Evolutionary conservation across 2,888 invertebrate genomes (phyloP), one percentile per base, ranked within the genome.

Genomic region (Pasiphila rectangulata): DNA sequence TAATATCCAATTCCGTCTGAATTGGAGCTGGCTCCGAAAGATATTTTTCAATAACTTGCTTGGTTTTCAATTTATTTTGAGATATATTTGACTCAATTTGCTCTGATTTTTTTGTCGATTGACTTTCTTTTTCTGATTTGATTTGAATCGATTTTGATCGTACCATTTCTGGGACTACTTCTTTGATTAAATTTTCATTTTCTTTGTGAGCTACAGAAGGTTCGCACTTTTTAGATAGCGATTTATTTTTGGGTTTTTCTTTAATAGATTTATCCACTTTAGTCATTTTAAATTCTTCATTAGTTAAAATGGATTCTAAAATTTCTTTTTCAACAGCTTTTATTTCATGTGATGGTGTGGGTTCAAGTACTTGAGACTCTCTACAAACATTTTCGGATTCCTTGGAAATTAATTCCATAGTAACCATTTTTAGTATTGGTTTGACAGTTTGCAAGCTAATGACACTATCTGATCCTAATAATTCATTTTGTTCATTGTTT

Each of bases 401-500:
- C 7, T 45, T 38, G 2, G 19, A 13, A 25, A 19, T 20, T 0
- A 32, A 37, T 25, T 45, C 19, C 1, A 13, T 24, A 1, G 16
- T 12, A 9, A 35, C 7, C n/a, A n/a, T n/a, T n/a, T n/a, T n/a
- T n/a, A n/a, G n/a, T n/a, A n/a, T n/a, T n/a, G n/a, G n/a, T n/a
- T n/a, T n/a, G n/a, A n/a, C n/a, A n/a, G n/a, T n/a, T n/a, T n/a
- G n/a, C n/a, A n/a, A n/a, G n/a, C n/a, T n/a, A n/a, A n/a, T n/a
- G n/a, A n/a, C n/a, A n/a, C n/a, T n/a, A n/a, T n/a, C n/a, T n/a
- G n/a, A n/a, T n/a, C n/a, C n/a, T n/a, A n/a, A n/a, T n/a, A n/a
- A n/a, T n/a, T n/a, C n/a, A n/a, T 74, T 77, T 29, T 56, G 62
- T 59, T 77, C 80, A 41, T 72, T 80, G 42, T 69, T 69, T 53